Conservation (phyloP, 1,140 invertebrate species). For the Thaumetopoea pityocampa region DNA sequence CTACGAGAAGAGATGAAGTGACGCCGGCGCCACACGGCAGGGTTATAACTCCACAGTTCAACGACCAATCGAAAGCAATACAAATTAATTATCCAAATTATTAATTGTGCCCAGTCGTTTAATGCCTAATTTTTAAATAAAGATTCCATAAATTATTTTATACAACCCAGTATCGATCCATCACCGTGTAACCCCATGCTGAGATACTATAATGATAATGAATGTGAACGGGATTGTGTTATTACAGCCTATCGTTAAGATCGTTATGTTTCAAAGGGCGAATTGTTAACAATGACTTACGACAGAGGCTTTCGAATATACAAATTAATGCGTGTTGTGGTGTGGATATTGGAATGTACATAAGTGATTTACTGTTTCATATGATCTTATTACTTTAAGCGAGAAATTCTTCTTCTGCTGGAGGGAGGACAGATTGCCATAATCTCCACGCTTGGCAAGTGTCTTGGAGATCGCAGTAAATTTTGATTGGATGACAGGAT, state of each 20-base stretch:
- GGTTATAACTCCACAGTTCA: too few species aligned
- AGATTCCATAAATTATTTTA: constrained; percentile 24
- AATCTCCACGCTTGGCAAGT: too few species aligned
- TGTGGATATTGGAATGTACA: constrained; percentile 6
- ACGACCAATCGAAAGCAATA: too few species aligned
- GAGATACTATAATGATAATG: constrained; percentile 31
- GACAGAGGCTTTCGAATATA: constrained; percentile 17
- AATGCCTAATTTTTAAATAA: constrained; percentile 11
- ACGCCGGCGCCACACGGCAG: too few species aligned
- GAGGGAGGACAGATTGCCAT: too few species aligned
- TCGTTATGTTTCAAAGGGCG: constrained; percentile 34
- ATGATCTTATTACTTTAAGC: too few species aligned
- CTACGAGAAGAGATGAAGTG: too few species aligned
- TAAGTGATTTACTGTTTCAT: too few species aligned
- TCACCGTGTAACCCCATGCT: constrained; percentile 43
- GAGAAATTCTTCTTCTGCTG: too few species aligned
- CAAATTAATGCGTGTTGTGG: constrained; percentile 16
- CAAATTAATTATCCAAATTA: too few species aligned
- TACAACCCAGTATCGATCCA: constrained; percentile 34
- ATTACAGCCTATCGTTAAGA: constrained; percentile 38
- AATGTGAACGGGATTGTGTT: constrained; percentile 31
- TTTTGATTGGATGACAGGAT: too few species aligned
- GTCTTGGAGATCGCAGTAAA: too few species aligned
- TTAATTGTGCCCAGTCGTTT: constrained; percentile 1
- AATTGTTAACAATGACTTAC: constrained; percentile 35